These are phyloP conservation scores for Abramis brama DNA, from an alignment of 2,113 vertebrate genomes.

Conservation along the genomic window DNA sequence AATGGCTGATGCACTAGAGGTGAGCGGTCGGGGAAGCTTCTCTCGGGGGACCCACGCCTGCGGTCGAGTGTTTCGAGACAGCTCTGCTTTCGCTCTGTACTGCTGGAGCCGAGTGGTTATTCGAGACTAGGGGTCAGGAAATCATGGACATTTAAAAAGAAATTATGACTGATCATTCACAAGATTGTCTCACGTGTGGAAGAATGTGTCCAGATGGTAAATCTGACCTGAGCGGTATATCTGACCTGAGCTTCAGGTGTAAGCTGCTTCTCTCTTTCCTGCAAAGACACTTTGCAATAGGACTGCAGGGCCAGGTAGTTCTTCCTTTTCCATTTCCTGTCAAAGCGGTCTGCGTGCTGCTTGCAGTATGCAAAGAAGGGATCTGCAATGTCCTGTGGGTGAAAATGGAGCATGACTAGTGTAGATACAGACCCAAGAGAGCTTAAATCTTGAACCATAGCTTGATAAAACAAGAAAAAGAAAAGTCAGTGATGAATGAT, in stretches of 20 bases:
- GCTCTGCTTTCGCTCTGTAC: constrained; percentile 92
- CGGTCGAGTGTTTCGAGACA: constrained; percentile 91
- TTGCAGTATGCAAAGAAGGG: constrained; percentile 99
- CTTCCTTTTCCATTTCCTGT: constrained; percentile 99
- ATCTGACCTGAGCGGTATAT: constrained; percentile 82
- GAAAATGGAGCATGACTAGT: neutral
- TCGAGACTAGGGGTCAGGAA: constrained; percentile 77
- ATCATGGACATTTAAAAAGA: neutral
- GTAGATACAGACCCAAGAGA: neutral
- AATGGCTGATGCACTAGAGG: constrained; percentile 95
- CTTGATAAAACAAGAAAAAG: neutral
- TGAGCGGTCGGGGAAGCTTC: constrained; percentile 92
- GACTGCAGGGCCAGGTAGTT: constrained; percentile 99
- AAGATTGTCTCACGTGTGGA: neutral
- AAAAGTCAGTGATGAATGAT: neutral
- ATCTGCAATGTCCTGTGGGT: constrained; percentile 94
- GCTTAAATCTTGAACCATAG: neutral
- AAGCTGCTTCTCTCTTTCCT: constrained; percentile 95
- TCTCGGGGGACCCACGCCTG: constrained; percentile 98
- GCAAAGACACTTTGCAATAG: constrained; percentile 95
- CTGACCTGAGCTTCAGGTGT: constrained; percentile 93
- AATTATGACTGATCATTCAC: neutral
- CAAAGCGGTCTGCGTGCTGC: constrained; percentile 97
- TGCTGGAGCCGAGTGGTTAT: constrained; percentile 95
- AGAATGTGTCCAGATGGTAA: neutral